phyloP scores from a whole-genome alignment of 1,140 invertebrate genomes.

The Euura saliciscinereae region DNA sequence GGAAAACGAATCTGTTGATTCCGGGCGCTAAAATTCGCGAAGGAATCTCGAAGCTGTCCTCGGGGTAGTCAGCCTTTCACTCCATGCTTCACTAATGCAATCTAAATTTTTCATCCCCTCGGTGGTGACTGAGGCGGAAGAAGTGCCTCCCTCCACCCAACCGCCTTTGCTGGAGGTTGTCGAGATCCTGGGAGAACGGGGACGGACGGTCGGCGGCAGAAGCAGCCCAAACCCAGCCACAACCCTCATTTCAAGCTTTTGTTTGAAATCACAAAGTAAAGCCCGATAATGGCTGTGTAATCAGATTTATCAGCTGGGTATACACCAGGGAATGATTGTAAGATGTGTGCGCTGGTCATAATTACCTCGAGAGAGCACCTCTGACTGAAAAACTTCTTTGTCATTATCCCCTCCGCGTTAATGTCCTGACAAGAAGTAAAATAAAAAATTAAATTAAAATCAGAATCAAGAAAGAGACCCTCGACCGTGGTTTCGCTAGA shows the following conservation, averaged over 20 bases:
- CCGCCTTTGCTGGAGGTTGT: not conserved
- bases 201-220: not conserved
- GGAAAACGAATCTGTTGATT: not conserved
- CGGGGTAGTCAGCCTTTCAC: not conserved
- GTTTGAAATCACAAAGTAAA: conserved; percentile 41
- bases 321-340: conserved; percentile 7
- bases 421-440: too few relatives aligned
- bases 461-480: too few relatives aligned
- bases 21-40: not conserved
- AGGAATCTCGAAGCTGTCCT: not conserved
- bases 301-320: conserved; percentile 27
- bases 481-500: too few relatives aligned
- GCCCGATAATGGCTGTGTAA: conserved; percentile 37
- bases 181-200: conserved; percentile 9
- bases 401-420: not conserved
- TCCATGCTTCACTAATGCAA: conserved; percentile 3
- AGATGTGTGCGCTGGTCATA: conserved; percentile 10
- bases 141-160: conserved; percentile 22
- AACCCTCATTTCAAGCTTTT: conserved; percentile 24
- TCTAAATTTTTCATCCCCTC: conserved; percentile 27
- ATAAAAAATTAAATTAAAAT: too few relatives aligned
- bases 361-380: conserved; percentile 9
- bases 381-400: not conserved
- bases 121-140: conserved; percentile 27
- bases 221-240: not conserved